Evolutionary conservation across 2,888 invertebrate genomes (phyloP).

Genomic region (Emesis russula): DNA sequence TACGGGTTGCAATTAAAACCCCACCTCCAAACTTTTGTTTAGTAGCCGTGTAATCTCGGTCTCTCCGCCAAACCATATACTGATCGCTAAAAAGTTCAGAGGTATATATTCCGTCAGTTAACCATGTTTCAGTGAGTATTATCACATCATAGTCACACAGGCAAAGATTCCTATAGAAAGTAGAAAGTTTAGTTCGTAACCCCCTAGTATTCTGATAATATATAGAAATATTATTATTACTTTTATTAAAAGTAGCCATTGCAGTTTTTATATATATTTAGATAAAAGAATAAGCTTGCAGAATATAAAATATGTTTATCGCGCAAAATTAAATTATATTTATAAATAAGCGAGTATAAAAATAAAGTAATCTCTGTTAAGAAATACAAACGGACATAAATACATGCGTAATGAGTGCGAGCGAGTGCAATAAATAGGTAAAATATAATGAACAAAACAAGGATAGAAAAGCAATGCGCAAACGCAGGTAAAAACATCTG

Average conservation of each 20-base stretch:
- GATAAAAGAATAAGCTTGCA: no score
- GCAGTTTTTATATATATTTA: no score
- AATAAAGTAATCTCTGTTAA: no score
- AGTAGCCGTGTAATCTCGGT: neutral
- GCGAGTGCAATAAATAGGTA: neutral
- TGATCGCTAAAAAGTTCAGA: neutral
- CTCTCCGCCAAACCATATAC: conserved; percentile 8
- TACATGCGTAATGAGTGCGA: neutral
- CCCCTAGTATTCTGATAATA: conserved; percentile 30
- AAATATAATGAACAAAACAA: neutral
- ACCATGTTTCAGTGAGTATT: conserved; percentile 5
- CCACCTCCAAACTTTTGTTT: conserved; percentile 7
- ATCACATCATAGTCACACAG: neutral
- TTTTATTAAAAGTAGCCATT: no score
- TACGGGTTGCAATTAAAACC: neutral
- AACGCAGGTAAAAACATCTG: neutral
- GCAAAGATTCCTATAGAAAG: conserved; percentile 22
- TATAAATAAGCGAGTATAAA: no score
- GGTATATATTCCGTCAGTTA: conserved; percentile 6
- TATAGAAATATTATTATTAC: neutral
- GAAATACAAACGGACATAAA: neutral
- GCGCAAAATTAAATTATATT: no score
- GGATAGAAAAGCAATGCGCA: neutral
- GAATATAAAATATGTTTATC: neutral
- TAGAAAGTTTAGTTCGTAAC: conserved; percentile 1